phyloP scores from a whole-genome alignment of 2,797 vertebrate species.

The Cryptoprocta ferox region DNA sequence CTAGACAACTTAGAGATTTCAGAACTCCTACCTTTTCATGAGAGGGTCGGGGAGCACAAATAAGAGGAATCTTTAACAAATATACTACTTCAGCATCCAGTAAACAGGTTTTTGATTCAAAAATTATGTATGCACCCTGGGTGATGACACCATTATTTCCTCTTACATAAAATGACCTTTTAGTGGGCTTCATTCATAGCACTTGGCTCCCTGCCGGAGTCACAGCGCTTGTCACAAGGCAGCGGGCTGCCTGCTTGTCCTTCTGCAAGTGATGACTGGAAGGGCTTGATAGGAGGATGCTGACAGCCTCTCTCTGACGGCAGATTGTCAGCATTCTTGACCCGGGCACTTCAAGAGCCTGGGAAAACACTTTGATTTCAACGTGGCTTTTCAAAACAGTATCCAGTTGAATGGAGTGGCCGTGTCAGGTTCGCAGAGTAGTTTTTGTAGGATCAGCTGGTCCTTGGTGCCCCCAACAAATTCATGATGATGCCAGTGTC shows the following conservation, averaged over 20 bases:
- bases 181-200: constrained; percentile 77
- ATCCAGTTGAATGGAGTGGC: neutral
- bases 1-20: neutral
- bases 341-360: constrained; percentile 82
- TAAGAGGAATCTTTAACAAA: neutral
- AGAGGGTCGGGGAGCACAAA: neutral
- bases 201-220: constrained; percentile 83
- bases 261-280: constrained; percentile 79
- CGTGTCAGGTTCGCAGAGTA: neutral
- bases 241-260: constrained; percentile 75
- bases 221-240: constrained; percentile 85
- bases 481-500: neutral
- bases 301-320: constrained; percentile 84
- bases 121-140: neutral
- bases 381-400: constrained; percentile 61
- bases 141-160: constrained; percentile 71
- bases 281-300: constrained; percentile 80
- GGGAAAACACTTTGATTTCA: constrained; percentile 79
- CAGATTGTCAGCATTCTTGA: constrained; percentile 87
- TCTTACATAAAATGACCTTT: constrained; percentile 82
- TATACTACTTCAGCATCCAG: neutral
- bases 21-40: neutral
- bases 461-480: neutral
- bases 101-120: neutral
- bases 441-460: constrained; percentile 7